Evolutionary conservation across 2,888 invertebrate genomes (phyloP).

Genomic region (Gari tellinella): DNA sequence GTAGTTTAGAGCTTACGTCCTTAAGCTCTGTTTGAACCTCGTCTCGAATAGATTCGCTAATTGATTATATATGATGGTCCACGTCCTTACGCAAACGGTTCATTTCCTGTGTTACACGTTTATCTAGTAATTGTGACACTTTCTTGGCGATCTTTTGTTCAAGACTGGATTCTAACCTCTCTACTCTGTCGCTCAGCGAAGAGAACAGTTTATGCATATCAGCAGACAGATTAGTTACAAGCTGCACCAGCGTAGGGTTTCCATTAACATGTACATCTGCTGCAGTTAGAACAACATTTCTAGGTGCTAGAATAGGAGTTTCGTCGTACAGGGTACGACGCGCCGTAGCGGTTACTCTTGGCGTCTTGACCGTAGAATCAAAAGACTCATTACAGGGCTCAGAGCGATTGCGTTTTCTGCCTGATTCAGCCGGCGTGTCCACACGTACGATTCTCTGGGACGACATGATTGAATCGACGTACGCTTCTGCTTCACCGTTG

Average conservation of each 20-base stretch:
- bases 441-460: too few species aligned
- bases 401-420: slow-evolving; percentile 10
- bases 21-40: too few species aligned
- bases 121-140: slow-evolving; percentile 6
- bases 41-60: too few species aligned
- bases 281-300: neutral
- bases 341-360: neutral
- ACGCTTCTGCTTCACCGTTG: slow-evolving; percentile 4
- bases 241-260: too few species aligned
- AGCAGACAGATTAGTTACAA: neutral
- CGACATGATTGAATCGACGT: slow-evolving; percentile 6
- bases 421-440: too few species aligned
- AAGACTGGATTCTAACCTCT: neutral
- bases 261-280: too few species aligned
- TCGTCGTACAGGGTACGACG: neutral
- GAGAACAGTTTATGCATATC: neutral
- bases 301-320: neutral
- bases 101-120: too few species aligned
- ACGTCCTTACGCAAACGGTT: too few species aligned
- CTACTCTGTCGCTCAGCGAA: neutral
- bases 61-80: too few species aligned
- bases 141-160: too few species aligned
- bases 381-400: neutral
- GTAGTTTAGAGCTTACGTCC: too few species aligned
- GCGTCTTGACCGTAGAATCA: neutral